These are phyloP conservation scores for Oceanodroma leucorhoa DNA, from an alignment of 2,797 vertebrate genomes.

Conservation along the genomic window DNA sequence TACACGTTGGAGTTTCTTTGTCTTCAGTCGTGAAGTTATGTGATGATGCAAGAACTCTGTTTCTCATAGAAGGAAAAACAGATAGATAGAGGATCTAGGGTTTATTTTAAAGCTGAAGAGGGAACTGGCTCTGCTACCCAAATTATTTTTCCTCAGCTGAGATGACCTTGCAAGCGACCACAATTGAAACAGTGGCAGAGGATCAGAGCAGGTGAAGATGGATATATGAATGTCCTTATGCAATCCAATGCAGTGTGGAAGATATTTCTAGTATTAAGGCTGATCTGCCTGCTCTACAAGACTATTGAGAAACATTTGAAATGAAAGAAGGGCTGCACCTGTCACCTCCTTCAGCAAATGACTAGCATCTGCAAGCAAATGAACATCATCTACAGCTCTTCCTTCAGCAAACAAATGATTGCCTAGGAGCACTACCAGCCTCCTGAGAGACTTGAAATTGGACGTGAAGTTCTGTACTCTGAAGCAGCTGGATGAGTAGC, in stretches of 20 bases:
- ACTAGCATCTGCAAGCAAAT: background rate
- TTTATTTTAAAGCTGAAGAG: background rate
- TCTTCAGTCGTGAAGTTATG: background rate
- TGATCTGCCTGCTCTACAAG: background rate
- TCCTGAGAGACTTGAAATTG: background rate
- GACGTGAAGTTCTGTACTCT: background rate
- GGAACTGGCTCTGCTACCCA: background rate
- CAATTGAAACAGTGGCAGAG: rapidly evolving
- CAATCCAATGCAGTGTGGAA: background rate
- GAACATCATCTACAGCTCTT: background rate
- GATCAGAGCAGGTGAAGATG: background rate
- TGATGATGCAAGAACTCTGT: background rate
- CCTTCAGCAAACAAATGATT: background rate
- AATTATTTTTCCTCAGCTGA: background rate
- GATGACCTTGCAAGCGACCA: background rate
- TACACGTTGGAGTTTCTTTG: rapidly evolving
- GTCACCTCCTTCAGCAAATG: background rate
- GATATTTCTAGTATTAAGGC: background rate
- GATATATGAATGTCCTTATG: background rate
- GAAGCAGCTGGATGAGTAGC: background rate
- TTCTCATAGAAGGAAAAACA: background rate
- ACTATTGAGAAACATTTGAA: background rate
- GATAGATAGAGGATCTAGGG: background rate
- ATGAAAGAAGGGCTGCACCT: background rate
- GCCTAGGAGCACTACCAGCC: rapidly evolving